phyloP scores from a whole-genome alignment of 2,888 invertebrate species.

The Trachelus troglodyta region DNA sequence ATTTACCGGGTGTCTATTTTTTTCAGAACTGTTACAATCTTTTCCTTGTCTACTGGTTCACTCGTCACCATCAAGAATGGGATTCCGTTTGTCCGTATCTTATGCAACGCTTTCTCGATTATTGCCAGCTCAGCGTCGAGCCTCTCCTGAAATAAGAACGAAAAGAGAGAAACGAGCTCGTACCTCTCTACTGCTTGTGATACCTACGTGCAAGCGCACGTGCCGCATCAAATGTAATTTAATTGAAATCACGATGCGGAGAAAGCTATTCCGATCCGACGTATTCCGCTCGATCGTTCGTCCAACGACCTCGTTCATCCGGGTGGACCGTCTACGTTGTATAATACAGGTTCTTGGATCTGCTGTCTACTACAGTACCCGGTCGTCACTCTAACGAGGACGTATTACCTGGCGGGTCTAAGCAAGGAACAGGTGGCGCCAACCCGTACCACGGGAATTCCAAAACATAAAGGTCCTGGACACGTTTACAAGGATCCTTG shows the following conservation, averaged over 20 bases:
- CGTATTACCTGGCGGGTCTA: not conserved
- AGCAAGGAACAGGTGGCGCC: not conserved
- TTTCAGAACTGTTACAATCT: not conserved
- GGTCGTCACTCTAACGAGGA: not conserved
- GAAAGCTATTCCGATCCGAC: not conserved
- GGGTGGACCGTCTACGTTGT: not conserved
- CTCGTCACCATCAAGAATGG: not conserved
- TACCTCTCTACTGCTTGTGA: not conserved
- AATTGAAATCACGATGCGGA: not conserved
- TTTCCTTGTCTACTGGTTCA: not conserved
- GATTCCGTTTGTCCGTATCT: not conserved
- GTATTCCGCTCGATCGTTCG: not conserved
- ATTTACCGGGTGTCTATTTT: not conserved
- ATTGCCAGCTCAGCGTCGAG: not conserved
- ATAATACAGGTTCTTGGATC: not conserved
- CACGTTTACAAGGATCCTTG: not conserved
- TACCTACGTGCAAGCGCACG: not conserved
- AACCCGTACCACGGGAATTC: not conserved
- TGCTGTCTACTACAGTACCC: not conserved
- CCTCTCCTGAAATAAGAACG: not conserved
- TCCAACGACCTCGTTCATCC: not conserved
- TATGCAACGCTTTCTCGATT: not conserved
- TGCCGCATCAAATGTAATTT: not conserved
- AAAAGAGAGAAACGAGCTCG: not conserved
- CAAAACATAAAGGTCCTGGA: not conserved